Conservation (phyloP, 2,113 vertebrate species). For the Euleptes europaea region DNA sequence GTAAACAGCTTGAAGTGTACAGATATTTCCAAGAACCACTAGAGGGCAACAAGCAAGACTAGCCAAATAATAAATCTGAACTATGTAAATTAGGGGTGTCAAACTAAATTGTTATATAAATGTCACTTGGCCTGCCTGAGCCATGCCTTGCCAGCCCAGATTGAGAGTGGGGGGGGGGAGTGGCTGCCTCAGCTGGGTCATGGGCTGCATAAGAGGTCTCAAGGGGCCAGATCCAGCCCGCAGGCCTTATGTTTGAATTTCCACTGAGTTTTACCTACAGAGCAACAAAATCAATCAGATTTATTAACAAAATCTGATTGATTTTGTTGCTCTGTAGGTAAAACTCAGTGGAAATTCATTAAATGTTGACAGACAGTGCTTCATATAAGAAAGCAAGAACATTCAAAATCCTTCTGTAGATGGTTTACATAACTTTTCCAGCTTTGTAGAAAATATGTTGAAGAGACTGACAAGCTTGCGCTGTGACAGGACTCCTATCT, state of each 20-base stretch:
- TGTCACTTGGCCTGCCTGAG: too few species aligned
- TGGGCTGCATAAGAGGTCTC: too few species aligned
- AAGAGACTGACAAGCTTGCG: background rate
- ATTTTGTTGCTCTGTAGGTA: background rate
- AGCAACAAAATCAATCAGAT: too few species aligned
- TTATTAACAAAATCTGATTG: background rate
- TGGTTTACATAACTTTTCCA: background rate
- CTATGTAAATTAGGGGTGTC: background rate
- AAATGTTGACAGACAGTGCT: background rate
- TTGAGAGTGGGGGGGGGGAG: too few species aligned
- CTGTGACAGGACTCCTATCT: background rate
- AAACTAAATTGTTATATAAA: too few species aligned
- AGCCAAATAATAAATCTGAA: background rate
- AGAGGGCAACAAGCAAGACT: background rate
- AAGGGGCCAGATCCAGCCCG: too few species aligned
- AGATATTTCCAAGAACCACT: background rate
- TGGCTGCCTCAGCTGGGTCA: too few species aligned
- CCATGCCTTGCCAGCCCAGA: too few species aligned
- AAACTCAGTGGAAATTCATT: background rate
- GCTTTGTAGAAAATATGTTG: background rate
- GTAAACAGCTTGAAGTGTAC: background rate
- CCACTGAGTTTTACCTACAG: too few species aligned
- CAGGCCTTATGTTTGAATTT: too few species aligned
- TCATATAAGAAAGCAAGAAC: background rate
- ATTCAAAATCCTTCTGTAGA: background rate